Base-by-base conservation (phyloP, 2,797 vertebrate species). In the Geotria australis region DNA sequence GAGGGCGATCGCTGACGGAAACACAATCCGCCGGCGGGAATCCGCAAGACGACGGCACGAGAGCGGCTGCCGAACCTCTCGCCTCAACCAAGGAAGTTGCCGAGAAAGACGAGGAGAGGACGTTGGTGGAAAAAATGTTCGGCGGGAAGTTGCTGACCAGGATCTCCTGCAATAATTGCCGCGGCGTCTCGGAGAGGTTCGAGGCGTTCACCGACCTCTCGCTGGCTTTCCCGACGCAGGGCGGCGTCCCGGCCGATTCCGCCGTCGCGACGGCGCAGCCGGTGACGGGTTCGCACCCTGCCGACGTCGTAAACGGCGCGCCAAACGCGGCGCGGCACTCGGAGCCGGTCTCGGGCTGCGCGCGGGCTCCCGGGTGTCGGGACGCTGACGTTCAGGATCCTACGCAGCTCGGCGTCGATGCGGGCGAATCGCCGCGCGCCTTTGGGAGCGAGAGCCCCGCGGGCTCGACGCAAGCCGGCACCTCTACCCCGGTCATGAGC, bases 191-290 rank as follows among this genome's bases (percentile, higher is more conserved):
- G 56, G 78, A 89, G 66, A 95, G 91, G 67, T 81, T 81, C 62
- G 91, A 98, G 72, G 80, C 81, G 56, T 98, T 95, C 66, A 85
- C 84, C 9, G 91, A 96, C 67, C 81, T 98, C 12, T 91, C 86
- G 9, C 70, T 98, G 62, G 91, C 89, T 68, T 98, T 98, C 68
- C 82, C 81, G 67, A 56, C 74, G 59, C 69, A 76, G 58, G 47
- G 51, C 8, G n/a, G 53, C 10, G 2, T 47, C 7, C 49, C 57
- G n/a, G 48, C 48, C 10, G 57, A 24, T 4, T 14, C 46, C 48
- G 10, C 51, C 8, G 8, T 14, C 47, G 11, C 57, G 45, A 10
- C 57, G 70, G 65, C 1, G 2, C 65, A 62, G 60, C 63, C 58
- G 60, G 65, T 53, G 49, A 38, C 24, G 24, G 38, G 24, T 38